Evolutionary conservation across 2,797 vertebrate genomes (phyloP).

Genomic region (Eutrigla gurnardus): DNA sequence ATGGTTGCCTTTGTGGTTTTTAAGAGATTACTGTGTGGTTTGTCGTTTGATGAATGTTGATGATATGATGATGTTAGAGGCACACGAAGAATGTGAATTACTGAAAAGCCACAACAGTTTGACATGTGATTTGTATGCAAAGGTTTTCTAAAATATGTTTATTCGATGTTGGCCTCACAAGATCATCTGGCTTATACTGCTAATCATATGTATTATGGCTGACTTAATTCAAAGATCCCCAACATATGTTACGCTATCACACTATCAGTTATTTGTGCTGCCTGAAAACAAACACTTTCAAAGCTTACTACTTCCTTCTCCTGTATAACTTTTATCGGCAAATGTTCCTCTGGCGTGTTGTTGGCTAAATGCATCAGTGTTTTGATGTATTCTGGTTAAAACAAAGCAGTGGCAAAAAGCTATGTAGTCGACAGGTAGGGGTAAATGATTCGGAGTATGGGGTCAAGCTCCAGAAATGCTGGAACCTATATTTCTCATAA

Average conservation of each 20-base stretch:
- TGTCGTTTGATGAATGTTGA: slow-evolving; percentile 42
- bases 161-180: slow-evolving; percentile 26
- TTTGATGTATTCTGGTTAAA: slow-evolving; percentile 9
- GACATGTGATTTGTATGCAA: slow-evolving; percentile 44
- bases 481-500: slow-evolving; percentile 2
- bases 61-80: slow-evolving; percentile 27
- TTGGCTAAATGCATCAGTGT: slow-evolving; percentile 20
- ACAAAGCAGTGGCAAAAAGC: slow-evolving; percentile 21
- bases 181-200: slow-evolving; percentile 33
- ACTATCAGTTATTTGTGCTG: slow-evolving; percentile 1
- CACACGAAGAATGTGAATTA: slow-evolving; percentile 50
- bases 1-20: slow-evolving; percentile 74
- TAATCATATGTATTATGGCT: slow-evolving; percentile 35
- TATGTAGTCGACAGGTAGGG: not conserved
- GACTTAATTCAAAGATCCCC: slow-evolving; percentile 36
- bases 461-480: slow-evolving; percentile 2
- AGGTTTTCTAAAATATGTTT: slow-evolving; percentile 44
- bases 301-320: not conserved
- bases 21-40: slow-evolving; percentile 55
- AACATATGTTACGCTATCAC: slow-evolving; percentile 26
- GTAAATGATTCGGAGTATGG: slow-evolving; percentile 1
- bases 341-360: slow-evolving; percentile 7
- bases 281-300: slow-evolving; percentile 16
- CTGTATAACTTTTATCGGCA: not conserved
- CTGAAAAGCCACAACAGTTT: slow-evolving; percentile 43